Evolutionary conservation across 2,113 vertebrate species (phyloP).

Genomic region (Clinocottus analis): DNA sequence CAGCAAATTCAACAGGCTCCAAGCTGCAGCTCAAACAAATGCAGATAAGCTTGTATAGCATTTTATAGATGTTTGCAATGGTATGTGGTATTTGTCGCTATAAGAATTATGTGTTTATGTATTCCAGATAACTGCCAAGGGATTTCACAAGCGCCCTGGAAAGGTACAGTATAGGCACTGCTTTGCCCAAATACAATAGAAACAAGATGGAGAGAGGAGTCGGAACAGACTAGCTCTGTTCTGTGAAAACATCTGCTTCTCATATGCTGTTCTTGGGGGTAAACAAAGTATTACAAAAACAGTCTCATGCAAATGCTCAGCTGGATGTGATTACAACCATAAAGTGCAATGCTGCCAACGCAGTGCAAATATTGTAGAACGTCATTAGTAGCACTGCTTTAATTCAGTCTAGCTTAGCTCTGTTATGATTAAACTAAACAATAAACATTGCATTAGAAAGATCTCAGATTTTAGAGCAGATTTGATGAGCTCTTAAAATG

Average conservation of each 20-base stretch:
- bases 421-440: constrained; percentile 3
- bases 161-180: constrained; percentile 89
- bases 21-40: constrained; percentile 28
- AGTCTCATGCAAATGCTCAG: constrained; percentile 34
- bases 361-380: constrained; percentile 28
- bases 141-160: constrained; percentile 91
- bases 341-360: constrained; percentile 42
- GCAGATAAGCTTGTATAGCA: neutral
- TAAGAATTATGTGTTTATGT: constrained; percentile 49
- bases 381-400: constrained; percentile 12
- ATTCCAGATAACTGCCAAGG: constrained; percentile 69
- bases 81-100: neutral
- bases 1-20: constrained; percentile 7
- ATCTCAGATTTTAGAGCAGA: neutral
- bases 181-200: constrained; percentile 37
- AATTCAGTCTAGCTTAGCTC: constrained; percentile 23
- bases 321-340: constrained; percentile 66
- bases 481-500: neutral
- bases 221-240: constrained; percentile 48
- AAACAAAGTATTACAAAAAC: constrained; percentile 60
- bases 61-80: constrained; percentile 21
- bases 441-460: neutral
- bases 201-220: constrained; percentile 53
- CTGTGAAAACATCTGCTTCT: constrained; percentile 74
- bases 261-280: constrained; percentile 66